A percentile compares a stretch with the other conserved stretches of the same genome.
Conservation (phyloP, 2,888 invertebrate species). For the Cryptus armator region DNA sequence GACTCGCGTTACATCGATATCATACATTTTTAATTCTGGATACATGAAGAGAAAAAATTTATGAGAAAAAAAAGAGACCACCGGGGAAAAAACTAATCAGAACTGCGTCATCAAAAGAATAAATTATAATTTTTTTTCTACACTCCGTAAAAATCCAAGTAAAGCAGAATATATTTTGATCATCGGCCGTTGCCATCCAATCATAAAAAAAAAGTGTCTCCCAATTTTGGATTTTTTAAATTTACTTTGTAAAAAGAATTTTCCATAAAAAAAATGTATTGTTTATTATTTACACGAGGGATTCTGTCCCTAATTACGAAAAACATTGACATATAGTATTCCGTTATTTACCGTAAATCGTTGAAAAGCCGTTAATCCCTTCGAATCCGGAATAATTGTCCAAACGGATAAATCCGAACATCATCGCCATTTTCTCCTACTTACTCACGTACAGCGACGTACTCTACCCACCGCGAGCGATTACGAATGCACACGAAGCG, state of each 20-base stretch:
- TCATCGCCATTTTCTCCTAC: constrained; percentile 28
- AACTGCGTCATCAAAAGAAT: neutral
- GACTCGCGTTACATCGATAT: neutral
- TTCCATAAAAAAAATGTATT: neutral
- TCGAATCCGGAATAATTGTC: constrained; percentile 67
- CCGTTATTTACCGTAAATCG: constrained; percentile 67
- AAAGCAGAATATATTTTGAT: neutral
- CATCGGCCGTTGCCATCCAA: neutral
- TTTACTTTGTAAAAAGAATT: neutral
- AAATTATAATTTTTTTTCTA: neutral
- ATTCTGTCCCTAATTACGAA: constrained; percentile 69
- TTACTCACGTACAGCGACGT: constrained; percentile 14
- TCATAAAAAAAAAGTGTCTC: neutral
- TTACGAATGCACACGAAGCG: constrained; percentile 67
- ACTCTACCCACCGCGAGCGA: constrained; percentile 38
- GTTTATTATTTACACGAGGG: neutral
- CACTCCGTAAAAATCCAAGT: neutral
- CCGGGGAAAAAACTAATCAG: neutral
- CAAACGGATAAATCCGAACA: constrained; percentile 65
- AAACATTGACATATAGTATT: constrained; percentile 69
- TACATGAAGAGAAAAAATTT: neutral
- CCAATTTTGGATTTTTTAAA: neutral
- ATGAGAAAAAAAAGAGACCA: neutral
- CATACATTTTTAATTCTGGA: neutral
- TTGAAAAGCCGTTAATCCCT: constrained; percentile 67